Evolutionary conservation across 2,888 invertebrate species (phyloP).

Genomic region (Sminthurinus aureus): DNA sequence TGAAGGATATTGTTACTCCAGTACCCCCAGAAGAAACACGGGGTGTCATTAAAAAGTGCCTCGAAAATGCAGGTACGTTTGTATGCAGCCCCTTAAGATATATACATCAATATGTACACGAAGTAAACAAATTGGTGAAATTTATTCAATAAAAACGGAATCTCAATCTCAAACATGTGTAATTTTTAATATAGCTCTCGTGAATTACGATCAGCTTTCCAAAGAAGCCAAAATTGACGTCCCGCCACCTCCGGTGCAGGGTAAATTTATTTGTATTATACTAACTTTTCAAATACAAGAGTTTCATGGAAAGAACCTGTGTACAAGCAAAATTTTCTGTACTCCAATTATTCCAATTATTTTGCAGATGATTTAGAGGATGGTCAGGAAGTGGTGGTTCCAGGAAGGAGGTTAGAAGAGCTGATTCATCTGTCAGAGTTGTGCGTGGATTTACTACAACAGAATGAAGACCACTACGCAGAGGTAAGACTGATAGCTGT

Average conservation of each 20-base stretch:
- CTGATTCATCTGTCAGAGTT: conserved; percentile 96
- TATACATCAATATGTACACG: too few species aligned
- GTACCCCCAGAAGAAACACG: conserved; percentile 96
- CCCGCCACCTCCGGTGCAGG: too few species aligned
- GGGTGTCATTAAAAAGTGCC: conserved; percentile 92
- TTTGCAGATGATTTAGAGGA: conserved; percentile 67
- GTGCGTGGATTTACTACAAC: conserved; percentile 97
- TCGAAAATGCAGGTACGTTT: conserved; percentile 80
- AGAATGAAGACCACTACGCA: conserved; percentile 99
- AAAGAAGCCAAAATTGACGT: conserved; percentile 97
- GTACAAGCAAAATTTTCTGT: too few species aligned
- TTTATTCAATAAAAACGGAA: too few species aligned
- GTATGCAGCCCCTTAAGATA: too few species aligned
- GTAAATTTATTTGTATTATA: too few species aligned
- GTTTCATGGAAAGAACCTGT: too few species aligned
- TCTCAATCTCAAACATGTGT: too few species aligned
- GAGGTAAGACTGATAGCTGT: conserved; percentile 76
- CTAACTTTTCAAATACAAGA: too few species aligned
- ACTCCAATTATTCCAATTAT: too few species aligned
- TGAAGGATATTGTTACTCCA: conserved; percentile 99
- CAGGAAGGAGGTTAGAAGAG: conserved; percentile 92
- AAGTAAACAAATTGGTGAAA: too few species aligned
- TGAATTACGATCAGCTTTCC: conserved; percentile 95
- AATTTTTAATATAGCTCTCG: conserved; percentile 71
- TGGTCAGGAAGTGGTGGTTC: conserved; percentile 75